Conservation (phyloP, 2,888 invertebrate species). For the Stenurella melanura region DNA sequence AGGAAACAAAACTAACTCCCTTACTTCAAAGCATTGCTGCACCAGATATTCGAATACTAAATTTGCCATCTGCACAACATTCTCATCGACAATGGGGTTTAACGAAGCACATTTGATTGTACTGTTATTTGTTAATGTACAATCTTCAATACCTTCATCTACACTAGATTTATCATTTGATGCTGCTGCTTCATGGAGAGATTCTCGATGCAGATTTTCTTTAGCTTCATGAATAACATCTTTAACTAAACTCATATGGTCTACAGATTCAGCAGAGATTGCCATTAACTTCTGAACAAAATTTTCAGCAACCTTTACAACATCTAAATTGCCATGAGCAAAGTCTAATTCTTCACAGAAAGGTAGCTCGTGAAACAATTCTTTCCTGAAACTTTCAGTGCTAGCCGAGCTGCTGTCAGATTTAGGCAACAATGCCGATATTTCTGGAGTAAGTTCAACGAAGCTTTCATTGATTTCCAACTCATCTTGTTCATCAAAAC, state of each 20-base stretch:
- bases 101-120: slow-evolving; percentile 7
- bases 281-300: slow-evolving; percentile 40
- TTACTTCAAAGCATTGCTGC: slow-evolving; percentile 66
- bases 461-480: slow-evolving; percentile 55
- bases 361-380: slow-evolving; percentile 2
- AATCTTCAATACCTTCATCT: slow-evolving; percentile 64
- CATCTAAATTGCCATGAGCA: slow-evolving; percentile 26
- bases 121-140: slow-evolving; percentile 46
- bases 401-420: slow-evolving; percentile 44
- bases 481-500: slow-evolving; percentile 55
- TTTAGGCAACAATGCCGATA: slow-evolving; percentile 41
- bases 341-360: neutral
- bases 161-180: slow-evolving; percentile 21
- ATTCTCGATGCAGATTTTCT: slow-evolving; percentile 26
- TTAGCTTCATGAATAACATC: slow-evolving; percentile 39
- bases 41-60: slow-evolving; percentile 65
- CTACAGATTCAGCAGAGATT: slow-evolving; percentile 29
- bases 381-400: slow-evolving; percentile 5
- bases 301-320: slow-evolving; percentile 37
- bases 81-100: slow-evolving; percentile 41
- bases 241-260: slow-evolving; percentile 15
- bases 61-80: slow-evolving; percentile 58
- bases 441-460: slow-evolving; percentile 53
- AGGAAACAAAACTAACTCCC: slow-evolving; percentile 68
- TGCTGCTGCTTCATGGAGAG: neutral